Evolutionary conservation across 2,888 invertebrate species (phyloP).

Genomic region (Macrosiphum euphorbiae): DNA sequence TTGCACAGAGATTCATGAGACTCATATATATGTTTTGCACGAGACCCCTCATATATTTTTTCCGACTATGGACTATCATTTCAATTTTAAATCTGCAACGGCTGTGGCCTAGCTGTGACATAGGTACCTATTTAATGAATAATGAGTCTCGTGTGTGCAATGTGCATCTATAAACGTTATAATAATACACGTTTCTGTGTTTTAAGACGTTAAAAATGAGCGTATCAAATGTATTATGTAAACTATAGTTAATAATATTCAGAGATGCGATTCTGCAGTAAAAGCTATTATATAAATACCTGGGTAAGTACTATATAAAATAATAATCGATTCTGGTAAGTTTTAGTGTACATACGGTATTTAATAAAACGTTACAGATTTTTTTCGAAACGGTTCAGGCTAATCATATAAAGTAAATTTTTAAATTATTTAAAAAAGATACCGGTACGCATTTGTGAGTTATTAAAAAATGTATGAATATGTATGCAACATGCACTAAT

Average conservation of each 20-base stretch:
- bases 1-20: too few relatives aligned
- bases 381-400: background rate
- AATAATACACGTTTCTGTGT: background rate
- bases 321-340: background rate
- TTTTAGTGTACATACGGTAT: background rate
- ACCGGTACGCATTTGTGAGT: background rate
- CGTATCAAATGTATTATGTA: background rate
- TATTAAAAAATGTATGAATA: background rate
- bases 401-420: background rate
- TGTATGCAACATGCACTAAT: background rate
- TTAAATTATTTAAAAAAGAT: background rate
- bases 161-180: background rate
- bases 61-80: background rate
- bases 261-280: background rate
- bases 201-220: background rate
- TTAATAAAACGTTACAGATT: background rate
- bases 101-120: background rate
- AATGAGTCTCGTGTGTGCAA: background rate
- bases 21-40: background rate
- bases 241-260: background rate
- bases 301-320: background rate
- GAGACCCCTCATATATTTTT: background rate
- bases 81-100: background rate
- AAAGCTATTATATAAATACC: background rate
- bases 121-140: background rate